phyloP scores from a whole-genome alignment of 2,797 vertebrate species.

The Glossophaga mutica region DNA sequence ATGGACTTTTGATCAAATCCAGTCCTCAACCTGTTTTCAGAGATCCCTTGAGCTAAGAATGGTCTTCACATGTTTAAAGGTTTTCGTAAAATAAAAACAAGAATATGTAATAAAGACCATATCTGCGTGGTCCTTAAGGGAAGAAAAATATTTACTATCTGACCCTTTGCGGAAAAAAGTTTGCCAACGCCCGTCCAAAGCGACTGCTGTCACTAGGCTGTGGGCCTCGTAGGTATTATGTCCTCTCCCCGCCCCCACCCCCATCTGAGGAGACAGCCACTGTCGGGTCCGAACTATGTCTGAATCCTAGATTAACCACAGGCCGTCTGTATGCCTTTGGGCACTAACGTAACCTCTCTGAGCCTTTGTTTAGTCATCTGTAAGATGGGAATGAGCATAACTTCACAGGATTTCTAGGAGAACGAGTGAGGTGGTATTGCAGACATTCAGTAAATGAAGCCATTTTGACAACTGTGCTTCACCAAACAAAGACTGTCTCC shows the following conservation, averaged over 20 bases:
- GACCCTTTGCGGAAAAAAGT: background rate
- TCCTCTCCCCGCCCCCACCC: background rate
- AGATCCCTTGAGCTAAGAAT: background rate
- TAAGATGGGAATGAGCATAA: slow-evolving; percentile 15
- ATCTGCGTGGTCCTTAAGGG: background rate
- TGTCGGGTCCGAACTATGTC: background rate
- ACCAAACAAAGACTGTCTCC: slow-evolving; percentile 11
- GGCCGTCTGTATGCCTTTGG: background rate
- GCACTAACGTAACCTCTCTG: background rate
- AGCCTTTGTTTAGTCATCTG: background rate
- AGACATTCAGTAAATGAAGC: background rate
- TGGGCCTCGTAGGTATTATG: background rate
- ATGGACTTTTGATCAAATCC: background rate
- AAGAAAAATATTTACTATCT: slow-evolving; percentile 28
- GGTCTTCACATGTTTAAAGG: background rate
- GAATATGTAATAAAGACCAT: background rate
- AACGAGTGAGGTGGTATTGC: background rate
- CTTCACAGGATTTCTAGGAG: background rate
- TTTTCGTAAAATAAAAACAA: slow-evolving; percentile 7
- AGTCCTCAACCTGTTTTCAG: background rate
- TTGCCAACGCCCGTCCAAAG: background rate
- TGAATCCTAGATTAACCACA: background rate
- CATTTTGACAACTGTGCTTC: background rate
- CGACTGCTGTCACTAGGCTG: background rate
- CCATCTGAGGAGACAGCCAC: background rate